phyloP scores from a whole-genome alignment of 2,113 vertebrate genomes.

The Sprattus sprattus region DNA sequence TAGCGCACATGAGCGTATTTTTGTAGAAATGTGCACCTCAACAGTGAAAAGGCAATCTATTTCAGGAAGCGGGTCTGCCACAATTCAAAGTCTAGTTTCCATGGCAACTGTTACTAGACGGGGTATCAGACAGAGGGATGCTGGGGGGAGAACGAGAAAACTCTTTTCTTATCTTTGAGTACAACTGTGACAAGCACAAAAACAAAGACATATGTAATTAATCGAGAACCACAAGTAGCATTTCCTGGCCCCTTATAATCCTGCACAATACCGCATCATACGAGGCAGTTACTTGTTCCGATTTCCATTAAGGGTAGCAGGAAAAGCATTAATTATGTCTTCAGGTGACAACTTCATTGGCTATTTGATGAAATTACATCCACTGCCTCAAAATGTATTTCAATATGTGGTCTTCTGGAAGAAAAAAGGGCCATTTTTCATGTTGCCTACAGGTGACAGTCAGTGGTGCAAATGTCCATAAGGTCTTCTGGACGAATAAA shows the following conservation, averaged over 20 bases:
- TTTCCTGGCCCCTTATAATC: too few species aligned
- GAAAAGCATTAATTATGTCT: too few species aligned
- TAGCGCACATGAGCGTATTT: background rate
- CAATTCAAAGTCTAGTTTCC: slow-evolving; percentile 67
- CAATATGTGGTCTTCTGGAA: too few species aligned
- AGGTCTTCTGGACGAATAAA: too few species aligned
- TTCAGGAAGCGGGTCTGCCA: slow-evolving; percentile 56
- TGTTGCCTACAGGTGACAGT: background rate
- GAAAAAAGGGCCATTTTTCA: background rate
- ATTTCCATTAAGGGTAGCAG: background rate
- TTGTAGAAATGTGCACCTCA: background rate
- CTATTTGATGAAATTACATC: too few species aligned
- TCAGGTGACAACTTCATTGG: too few species aligned
- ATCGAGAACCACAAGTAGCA: background rate
- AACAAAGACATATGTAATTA: background rate
- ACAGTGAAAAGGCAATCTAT: slow-evolving; percentile 53
- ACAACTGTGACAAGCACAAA: background rate
- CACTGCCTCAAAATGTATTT: too few species aligned
- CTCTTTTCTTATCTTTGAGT: background rate
- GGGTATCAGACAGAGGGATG: slow-evolving; percentile 45
- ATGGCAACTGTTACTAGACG: slow-evolving; percentile 60
- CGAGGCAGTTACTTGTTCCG: too few species aligned
- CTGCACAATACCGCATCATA: background rate
- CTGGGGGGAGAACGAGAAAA: slow-evolving; percentile 14
- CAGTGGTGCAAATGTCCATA: too few species aligned